These are phyloP conservation scores for Solenodon paradoxus DNA, from an alignment of 2,113 vertebrate genomes.

Conservation along the genomic window DNA sequence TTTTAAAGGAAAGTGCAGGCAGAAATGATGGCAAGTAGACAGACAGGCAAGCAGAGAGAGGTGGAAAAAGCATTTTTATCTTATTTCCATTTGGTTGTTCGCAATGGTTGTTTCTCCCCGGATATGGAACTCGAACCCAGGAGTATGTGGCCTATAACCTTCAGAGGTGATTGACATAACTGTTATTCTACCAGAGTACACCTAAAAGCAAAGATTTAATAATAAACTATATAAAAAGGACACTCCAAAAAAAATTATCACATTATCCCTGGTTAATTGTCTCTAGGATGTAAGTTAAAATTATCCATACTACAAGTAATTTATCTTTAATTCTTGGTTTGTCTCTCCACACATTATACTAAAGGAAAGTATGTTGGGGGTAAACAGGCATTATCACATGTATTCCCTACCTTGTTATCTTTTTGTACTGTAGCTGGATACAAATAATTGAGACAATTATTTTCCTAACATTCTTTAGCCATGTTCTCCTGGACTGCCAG, in stretches of 20 bases:
- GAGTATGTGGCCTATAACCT: too few relatives aligned
- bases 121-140: too few relatives aligned
- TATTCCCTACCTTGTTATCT: not conserved
- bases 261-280: not conserved
- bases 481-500: not conserved
- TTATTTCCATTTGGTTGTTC: too few relatives aligned
- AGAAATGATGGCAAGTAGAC: too few relatives aligned
- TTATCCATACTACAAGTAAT: not conserved
- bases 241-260: not conserved
- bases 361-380: not conserved
- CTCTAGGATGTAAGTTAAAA: not conserved
- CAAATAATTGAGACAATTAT: not conserved
- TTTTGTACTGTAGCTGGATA: not conserved
- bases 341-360: not conserved
- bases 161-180: too few relatives aligned
- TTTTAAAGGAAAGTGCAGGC: too few relatives aligned
- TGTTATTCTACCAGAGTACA: too few relatives aligned
- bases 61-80: too few relatives aligned
- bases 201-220: too few relatives aligned
- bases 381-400: not conserved
- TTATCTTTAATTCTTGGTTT: not conserved
- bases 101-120: too few relatives aligned
- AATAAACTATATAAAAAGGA: not conserved
- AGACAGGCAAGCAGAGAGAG: too few relatives aligned
- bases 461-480: not conserved